Evolutionary conservation across 1,140 invertebrate genomes (phyloP).

Genomic region (Scaptomyza hsui): DNA sequence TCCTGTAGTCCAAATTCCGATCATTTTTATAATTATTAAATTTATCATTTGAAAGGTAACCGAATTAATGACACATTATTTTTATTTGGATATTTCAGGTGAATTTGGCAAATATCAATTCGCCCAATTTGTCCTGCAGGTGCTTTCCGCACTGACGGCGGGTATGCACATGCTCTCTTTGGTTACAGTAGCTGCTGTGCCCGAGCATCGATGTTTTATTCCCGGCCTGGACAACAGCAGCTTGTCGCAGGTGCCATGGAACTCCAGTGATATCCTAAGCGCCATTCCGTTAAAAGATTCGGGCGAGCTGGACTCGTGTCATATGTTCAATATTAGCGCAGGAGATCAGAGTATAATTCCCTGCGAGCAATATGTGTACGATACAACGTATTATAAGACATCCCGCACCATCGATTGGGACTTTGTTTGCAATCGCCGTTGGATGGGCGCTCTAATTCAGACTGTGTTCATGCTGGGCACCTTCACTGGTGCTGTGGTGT

Average conservation of each 20-base stretch:
- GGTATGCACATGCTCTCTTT: slow-evolving; percentile 92
- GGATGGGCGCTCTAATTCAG: slow-evolving; percentile 92
- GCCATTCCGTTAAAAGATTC: slow-evolving; percentile 85
- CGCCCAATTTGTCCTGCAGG: slow-evolving; percentile 89
- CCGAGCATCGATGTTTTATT: slow-evolving; percentile 89
- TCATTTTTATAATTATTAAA: no score
- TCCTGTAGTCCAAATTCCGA: no score
- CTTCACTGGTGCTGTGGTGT: slow-evolving; percentile 91
- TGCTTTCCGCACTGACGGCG: slow-evolving; percentile 90
- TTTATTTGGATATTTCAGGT: slow-evolving; percentile 85
- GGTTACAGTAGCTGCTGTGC: slow-evolving; percentile 91
- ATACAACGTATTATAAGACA: slow-evolving; percentile 88
- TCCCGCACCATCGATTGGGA: slow-evolving; percentile 92
- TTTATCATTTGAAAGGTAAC: no score
- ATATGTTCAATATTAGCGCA: slow-evolving; percentile 84
- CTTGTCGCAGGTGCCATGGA: slow-evolving; percentile 84
- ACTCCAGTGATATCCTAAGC: slow-evolving; percentile 84
- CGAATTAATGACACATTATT: no score
- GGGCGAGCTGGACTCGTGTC: slow-evolving; percentile 86
- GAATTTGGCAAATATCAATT: slow-evolving; percentile 92
- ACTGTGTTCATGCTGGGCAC: slow-evolving; percentile 95
- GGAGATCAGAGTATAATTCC: slow-evolving; percentile 81
- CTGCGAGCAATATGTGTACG: slow-evolving; percentile 89
- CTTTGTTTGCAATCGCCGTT: slow-evolving; percentile 92
- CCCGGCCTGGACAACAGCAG: slow-evolving; percentile 86